phyloP scores from a whole-genome alignment of 2,888 invertebrate species.

The Microplitis manilae region DNA sequence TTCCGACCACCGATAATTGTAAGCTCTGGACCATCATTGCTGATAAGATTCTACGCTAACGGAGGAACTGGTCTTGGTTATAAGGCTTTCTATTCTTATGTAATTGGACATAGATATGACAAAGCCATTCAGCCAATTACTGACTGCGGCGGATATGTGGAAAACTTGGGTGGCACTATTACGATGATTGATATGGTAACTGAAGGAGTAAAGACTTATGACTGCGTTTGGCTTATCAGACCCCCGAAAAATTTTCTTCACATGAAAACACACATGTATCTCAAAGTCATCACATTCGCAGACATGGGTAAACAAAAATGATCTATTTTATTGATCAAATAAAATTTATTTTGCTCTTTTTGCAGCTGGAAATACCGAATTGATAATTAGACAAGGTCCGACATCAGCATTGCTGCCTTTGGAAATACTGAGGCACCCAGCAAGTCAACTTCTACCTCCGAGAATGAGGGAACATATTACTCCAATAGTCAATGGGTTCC shows the following conservation, averaged over 20 bases:
- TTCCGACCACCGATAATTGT: conserved; percentile 81
- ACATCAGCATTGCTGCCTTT: conserved; percentile 77
- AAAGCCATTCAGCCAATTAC: conserved; percentile 66
- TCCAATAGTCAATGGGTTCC: conserved; percentile 78
- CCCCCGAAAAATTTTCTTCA: conserved; percentile 78
- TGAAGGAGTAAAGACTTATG: conserved; percentile 75
- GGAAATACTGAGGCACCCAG: conserved; percentile 76
- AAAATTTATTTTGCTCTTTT: not conserved
- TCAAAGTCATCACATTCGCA: conserved; percentile 76
- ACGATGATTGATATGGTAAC: conserved; percentile 84
- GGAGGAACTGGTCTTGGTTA: conserved; percentile 80
- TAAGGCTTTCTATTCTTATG: conserved; percentile 76
- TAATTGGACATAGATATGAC: conserved; percentile 66
- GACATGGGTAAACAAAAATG: conserved; percentile 72
- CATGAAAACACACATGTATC: conserved; percentile 79
- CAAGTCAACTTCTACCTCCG: conserved; percentile 63
- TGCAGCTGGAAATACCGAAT: conserved; percentile 75
- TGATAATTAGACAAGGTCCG: conserved; percentile 79
- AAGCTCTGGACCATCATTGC: conserved; percentile 77
- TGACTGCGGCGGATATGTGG: conserved; percentile 82
- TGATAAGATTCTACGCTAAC: conserved; percentile 80
- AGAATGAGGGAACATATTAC: conserved; percentile 76
- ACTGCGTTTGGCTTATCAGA: conserved; percentile 82
- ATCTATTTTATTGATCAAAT: not conserved
- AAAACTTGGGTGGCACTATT: conserved; percentile 80